phyloP scores from a whole-genome alignment of 2,888 invertebrate genomes.

The Dorcus hopei region DNA sequence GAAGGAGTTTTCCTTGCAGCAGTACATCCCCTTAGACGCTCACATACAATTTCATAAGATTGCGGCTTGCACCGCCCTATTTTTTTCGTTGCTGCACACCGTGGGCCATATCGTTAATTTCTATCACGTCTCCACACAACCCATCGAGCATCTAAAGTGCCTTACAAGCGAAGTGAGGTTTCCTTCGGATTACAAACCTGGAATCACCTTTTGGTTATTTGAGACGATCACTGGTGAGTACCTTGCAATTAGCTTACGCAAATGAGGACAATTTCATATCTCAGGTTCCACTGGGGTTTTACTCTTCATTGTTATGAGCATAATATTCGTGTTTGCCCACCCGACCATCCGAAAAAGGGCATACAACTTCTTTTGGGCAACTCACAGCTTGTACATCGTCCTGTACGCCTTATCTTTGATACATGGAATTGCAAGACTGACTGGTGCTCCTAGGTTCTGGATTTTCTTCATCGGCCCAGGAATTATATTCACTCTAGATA shows the following conservation, averaged over 20 bases:
- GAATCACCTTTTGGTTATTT: constrained; percentile 93
- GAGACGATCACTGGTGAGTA: constrained; percentile 83
- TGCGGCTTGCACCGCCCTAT: constrained; percentile 89
- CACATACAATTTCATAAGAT: constrained; percentile 98
- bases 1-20: constrained; percentile 90
- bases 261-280: constrained; percentile 23
- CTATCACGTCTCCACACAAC: constrained; percentile 95
- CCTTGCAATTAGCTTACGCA: background rate
- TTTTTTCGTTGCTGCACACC: constrained; percentile 89
- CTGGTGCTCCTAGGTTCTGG: constrained; percentile 91
- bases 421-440: constrained; percentile 87
- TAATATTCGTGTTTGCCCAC: constrained; percentile 96
- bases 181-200: constrained; percentile 89
- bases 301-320: constrained; percentile 86
- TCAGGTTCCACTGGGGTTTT: constrained; percentile 82
- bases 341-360: constrained; percentile 88
- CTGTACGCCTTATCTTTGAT: constrained; percentile 83
- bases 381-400: constrained; percentile 84
- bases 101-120: constrained; percentile 96
- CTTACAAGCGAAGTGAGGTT: constrained; percentile 92
- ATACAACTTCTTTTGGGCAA: constrained; percentile 93
- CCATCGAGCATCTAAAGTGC: constrained; percentile 86
- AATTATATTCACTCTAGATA: constrained; percentile 84
- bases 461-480: constrained; percentile 91
- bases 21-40: constrained; percentile 90